These are phyloP conservation scores for Mythimna ferrago DNA, from an alignment of 2,888 invertebrate species.

Conservation along the genomic window DNA sequence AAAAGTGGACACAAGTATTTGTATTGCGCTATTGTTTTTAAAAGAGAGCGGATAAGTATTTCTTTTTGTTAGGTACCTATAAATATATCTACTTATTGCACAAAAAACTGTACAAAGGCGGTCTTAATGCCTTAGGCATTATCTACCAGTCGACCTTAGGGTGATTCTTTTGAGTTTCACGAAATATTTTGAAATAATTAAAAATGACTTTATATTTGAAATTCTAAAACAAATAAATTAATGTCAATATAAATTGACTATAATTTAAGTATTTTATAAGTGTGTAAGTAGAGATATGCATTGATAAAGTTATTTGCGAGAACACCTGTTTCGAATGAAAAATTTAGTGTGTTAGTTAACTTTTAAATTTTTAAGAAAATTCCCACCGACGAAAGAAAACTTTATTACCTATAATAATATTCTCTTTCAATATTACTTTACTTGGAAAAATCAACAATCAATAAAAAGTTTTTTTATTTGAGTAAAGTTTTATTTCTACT, in stretches of 20 bases:
- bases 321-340: no score
- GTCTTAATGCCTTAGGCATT: no score
- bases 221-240: not conserved
- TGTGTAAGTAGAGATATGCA: no score
- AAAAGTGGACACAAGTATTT: slow-evolving; percentile 35
- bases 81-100: not conserved
- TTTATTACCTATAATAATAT: not conserved
- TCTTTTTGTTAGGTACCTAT: not conserved
- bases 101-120: no score
- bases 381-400: not conserved
- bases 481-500: not conserved
- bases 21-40: slow-evolving; percentile 15
- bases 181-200: not conserved
- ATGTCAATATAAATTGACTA: not conserved
- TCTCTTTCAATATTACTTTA: not conserved
- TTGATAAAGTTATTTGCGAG: no score
- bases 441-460: not conserved
- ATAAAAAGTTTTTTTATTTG: not conserved
- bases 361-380: not conserved
- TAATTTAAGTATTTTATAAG: not conserved
- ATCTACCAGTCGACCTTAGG: no score
- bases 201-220: not conserved
- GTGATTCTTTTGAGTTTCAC: not conserved
- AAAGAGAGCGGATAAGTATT: not conserved
- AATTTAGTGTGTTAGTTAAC: no score